These are phyloP conservation scores for Saccostrea glomerata DNA, from an alignment of 1,140 invertebrate genomes.

Conservation along the genomic window DNA sequence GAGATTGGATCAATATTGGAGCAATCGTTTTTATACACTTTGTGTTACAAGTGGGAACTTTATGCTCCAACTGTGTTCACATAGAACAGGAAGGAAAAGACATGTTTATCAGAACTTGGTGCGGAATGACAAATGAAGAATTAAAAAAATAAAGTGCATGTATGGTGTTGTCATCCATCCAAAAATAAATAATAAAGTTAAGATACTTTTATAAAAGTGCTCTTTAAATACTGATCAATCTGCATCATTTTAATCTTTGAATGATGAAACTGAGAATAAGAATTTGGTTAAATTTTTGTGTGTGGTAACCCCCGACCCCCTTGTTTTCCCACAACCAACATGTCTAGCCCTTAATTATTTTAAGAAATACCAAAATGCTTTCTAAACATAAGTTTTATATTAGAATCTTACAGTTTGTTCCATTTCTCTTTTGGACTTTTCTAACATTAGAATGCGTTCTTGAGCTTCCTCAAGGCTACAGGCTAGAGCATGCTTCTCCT, in stretches of 20 bases:
- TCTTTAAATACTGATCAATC: no score
- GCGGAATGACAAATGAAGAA: no score
- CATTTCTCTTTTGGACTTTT: conserved; percentile 91
- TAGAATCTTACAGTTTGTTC: conserved; percentile 82
- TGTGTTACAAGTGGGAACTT: neutral
- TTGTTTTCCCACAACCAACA: neutral
- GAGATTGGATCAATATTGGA: conserved; percentile 1
- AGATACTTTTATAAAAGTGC: no score
- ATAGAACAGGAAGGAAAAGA: neutral
- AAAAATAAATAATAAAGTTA: neutral
- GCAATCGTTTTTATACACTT: neutral
- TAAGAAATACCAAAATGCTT: neutral
- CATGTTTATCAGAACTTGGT: neutral
- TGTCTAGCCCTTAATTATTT: neutral
- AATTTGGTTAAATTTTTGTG: no score
- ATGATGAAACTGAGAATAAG: no score
- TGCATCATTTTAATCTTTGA: no score
- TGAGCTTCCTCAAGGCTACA: conserved; percentile 91
- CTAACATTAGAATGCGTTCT: conserved; percentile 90
- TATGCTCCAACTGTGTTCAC: neutral
- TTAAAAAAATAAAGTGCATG: neutral
- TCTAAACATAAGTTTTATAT: neutral
- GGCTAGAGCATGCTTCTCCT: conserved; percentile 88
- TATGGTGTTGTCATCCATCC: neutral
- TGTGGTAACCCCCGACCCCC: no score